These are phyloP conservation scores for Piprites chloris DNA, from an alignment of 2,113 vertebrate species.

Conservation along the genomic window DNA sequence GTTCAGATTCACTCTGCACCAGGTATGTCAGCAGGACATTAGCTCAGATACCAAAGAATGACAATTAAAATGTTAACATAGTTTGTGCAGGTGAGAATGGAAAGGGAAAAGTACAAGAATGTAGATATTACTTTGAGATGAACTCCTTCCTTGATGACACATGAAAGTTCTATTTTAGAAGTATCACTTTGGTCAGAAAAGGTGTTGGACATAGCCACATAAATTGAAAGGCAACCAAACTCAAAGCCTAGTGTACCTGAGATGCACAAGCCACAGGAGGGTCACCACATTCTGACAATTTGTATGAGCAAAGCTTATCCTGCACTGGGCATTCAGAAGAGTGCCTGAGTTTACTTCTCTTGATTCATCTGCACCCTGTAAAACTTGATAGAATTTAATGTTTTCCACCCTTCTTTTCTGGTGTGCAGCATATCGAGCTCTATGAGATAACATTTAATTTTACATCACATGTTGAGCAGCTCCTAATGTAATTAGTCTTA, in stretches of 20 bases:
- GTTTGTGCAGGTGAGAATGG: neutral
- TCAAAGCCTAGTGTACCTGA: neutral
- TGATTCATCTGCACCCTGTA: neutral
- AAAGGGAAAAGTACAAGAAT: neutral
- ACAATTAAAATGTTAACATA: neutral
- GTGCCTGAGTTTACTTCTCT: neutral
- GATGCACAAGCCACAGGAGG: neutral
- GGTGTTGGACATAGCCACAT: neutral
- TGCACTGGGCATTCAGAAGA: neutral
- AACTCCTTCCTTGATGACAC: neutral
- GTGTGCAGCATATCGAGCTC: slow-evolving; percentile 10
- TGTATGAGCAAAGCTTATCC: neutral
- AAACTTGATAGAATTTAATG: slow-evolving; percentile 11
- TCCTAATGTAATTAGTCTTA: slow-evolving; percentile 59
- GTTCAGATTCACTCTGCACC: neutral
- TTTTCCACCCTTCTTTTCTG: slow-evolving; percentile 20
- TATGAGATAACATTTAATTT: slow-evolving; percentile 52
- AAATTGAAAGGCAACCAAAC: neutral
- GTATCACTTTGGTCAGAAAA: neutral
- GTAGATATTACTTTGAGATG: neutral
- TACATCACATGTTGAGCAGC: neutral
- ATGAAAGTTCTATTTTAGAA: rapidly evolving
- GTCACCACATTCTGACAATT: neutral
- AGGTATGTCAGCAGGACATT: neutral
- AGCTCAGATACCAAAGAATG: neutral